A percentile compares a stretch with the other conserved stretches of the same genome.
phyloP scores from a whole-genome alignment of 2,113 vertebrate genomes.

The Oxyruncus cristatus region DNA sequence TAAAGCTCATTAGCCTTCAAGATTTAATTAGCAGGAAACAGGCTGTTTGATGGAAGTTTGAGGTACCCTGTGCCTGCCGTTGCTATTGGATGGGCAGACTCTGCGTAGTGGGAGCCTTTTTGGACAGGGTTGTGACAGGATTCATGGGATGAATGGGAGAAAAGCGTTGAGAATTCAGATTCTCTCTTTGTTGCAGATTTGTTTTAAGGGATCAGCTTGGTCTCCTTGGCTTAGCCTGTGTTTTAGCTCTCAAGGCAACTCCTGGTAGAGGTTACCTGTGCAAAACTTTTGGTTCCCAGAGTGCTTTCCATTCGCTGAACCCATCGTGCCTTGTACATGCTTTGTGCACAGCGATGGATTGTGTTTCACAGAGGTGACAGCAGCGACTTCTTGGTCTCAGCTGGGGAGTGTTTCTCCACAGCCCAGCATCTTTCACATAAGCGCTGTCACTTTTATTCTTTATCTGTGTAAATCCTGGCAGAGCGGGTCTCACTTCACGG shows the following conservation, averaged over 20 bases:
- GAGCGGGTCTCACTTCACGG: not conserved
- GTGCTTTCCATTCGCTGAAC: not conserved
- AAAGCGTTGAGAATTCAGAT: not conserved
- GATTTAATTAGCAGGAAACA: not conserved
- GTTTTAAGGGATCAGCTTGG: not conserved
- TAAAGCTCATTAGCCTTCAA: not conserved
- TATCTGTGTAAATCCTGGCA: not conserved
- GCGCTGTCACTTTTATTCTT: not conserved
- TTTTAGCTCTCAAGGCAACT: not conserved
- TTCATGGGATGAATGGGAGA: not conserved
- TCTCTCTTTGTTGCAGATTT: not conserved
- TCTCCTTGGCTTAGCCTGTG: not conserved
- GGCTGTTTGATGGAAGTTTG: not conserved
- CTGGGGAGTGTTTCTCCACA: not conserved
- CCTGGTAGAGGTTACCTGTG: not conserved
- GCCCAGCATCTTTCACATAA: not conserved
- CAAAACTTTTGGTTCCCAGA: not conserved
- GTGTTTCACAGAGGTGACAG: fast-evolving
- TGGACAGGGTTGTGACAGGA: not conserved
- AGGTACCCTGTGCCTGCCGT: fast-evolving
- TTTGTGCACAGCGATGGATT: not conserved
- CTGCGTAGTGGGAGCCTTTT: fast-evolving
- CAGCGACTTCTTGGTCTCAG: not conserved
- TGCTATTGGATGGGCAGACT: not conserved
- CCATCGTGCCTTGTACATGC: fast-evolving